phyloP scores from a whole-genome alignment of 2,797 vertebrate genomes.

The Xyrichtys novacula region DNA sequence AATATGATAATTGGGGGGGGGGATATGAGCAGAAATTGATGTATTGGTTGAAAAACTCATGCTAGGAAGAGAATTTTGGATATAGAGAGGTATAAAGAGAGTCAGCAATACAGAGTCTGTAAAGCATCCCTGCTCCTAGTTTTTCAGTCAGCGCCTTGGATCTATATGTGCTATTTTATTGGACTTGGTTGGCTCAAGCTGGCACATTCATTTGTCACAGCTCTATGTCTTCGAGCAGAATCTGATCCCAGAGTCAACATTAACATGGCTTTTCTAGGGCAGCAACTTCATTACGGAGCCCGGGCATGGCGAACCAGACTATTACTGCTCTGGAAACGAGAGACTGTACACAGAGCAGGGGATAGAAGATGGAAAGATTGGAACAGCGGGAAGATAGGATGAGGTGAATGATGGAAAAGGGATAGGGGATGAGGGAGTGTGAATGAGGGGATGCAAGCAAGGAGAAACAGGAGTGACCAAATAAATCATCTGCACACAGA shows the following conservation, averaged over 20 bases:
- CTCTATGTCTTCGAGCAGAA: conserved; percentile 53
- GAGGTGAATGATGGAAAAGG: conserved; percentile 59
- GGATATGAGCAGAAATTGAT: not conserved
- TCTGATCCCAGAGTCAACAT: conserved; percentile 74
- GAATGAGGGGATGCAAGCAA: conserved; percentile 61
- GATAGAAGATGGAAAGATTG: conserved; percentile 63
- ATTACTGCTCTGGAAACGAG: conserved; percentile 60
- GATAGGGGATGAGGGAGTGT: conserved; percentile 39
- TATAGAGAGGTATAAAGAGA: not conserved
- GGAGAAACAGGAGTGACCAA: conserved; percentile 69
- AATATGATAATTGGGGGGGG: no score
- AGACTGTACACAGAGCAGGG: conserved; percentile 12
- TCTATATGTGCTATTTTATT: conserved; percentile 46
- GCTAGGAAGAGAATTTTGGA: not conserved
- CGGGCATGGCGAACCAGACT: conserved; percentile 53
- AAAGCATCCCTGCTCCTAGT: conserved; percentile 21
- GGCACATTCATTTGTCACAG: conserved; percentile 64
- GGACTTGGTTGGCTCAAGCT: conserved; percentile 40
- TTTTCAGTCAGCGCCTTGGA: conserved; percentile 19
- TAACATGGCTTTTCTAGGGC: conserved; percentile 72
- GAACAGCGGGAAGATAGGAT: conserved; percentile 42
- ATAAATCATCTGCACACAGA: conserved; percentile 78
- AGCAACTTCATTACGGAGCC: conserved; percentile 69
- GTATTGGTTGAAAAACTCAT: not conserved
- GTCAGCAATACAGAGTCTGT: conserved; percentile 33